These are phyloP conservation scores for Caenorhabditis sp. DNA, from an alignment of 2,888 invertebrate genomes.

Conservation along the genomic window DNA sequence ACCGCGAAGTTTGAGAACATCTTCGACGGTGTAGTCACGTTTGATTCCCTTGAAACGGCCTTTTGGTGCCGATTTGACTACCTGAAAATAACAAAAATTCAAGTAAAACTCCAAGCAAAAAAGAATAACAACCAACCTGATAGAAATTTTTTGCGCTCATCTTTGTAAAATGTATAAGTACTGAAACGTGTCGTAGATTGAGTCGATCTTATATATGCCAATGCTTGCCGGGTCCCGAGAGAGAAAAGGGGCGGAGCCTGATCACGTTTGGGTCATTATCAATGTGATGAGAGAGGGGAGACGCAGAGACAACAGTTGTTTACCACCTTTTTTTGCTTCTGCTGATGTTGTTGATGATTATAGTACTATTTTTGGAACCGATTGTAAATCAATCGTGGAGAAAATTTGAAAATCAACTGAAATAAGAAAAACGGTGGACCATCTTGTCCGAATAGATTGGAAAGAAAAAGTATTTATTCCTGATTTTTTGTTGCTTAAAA, in stretches of 20 bases:
- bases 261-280: neutral
- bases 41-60: constrained; percentile 70
- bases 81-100: constrained; percentile 36
- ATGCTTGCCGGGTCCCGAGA: constrained; percentile 20
- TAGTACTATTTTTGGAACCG: neutral
- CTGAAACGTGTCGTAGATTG: neutral
- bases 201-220: neutral
- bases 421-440: too few species aligned
- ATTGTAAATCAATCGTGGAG: neutral
- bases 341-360: neutral
- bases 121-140: constrained; percentile 38
- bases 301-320: neutral
- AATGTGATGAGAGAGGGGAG: constrained; percentile 8
- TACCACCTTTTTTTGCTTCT: neutral
- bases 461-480: too few species aligned
- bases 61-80: constrained; percentile 69
- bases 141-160: constrained; percentile 57
- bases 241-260: constrained; percentile 27
- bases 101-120: neutral
- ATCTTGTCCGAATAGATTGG: too few species aligned
- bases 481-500: neutral
- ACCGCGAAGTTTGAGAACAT: constrained; percentile 70
- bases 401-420: too few species aligned
- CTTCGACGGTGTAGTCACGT: constrained; percentile 70
- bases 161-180: neutral